Conservation (phyloP, 2,113 vertebrate genomes). For the Podilymbus podiceps region DNA sequence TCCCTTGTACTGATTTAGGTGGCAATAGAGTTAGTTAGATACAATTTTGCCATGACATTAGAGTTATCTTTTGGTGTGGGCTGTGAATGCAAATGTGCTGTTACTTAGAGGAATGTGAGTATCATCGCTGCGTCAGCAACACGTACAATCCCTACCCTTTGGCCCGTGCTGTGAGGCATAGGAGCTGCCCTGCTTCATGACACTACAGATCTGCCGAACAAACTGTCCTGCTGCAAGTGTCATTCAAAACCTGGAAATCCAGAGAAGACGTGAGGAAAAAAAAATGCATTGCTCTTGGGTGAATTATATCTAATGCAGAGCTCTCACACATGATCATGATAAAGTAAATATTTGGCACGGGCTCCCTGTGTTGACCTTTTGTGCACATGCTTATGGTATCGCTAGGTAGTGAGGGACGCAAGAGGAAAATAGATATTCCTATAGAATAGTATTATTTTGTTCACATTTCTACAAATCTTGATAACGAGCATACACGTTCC, state of each 20-base stretch:
- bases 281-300: background rate
- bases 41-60: background rate
- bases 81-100: fast-evolving
- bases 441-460: background rate
- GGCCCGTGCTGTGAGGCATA: fast-evolving
- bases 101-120: background rate
- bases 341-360: background rate
- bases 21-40: background rate
- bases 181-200: background rate
- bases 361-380: background rate
- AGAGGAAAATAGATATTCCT: background rate
- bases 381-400: background rate
- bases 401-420: background rate
- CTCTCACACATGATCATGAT: background rate
- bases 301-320: background rate
- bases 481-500: fast-evolving
- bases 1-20: background rate
- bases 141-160: background rate
- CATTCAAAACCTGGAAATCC: background rate
- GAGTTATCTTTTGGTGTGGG: background rate
- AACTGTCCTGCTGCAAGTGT: background rate
- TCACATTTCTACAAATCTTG: background rate
- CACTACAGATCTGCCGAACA: background rate
- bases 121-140: background rate
- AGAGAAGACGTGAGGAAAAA: background rate